Base-by-base conservation (phyloP, 2,888 invertebrate species). In the Petrophora chlorosata region DNA sequence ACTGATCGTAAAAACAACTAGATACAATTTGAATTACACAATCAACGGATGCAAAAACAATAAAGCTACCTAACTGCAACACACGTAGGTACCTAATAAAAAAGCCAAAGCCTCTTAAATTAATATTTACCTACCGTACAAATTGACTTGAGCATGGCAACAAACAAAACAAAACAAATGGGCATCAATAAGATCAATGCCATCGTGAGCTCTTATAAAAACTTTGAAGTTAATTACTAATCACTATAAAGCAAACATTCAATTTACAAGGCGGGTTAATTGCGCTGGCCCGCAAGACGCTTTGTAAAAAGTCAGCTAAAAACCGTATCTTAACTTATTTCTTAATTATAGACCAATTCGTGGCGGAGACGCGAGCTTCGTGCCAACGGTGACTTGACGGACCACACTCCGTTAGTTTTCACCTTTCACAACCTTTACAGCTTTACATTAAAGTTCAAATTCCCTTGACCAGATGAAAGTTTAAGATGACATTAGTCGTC, bases 201-300 rank as follows among this genome's bases (percentile, higher is more conserved):
- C 73, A 76, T 80, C 82, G 76, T 77, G 79, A 66, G 63, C 73
- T 70, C 62, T 63, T 73, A 81, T 76, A 83, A 87, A 86, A 87
- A 82, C 76, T 72, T 70, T 69, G 70, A 80, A 81, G 79, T 86
- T 88, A 88, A 89, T 89, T 88, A 85, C 89, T 86, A 87, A 88
- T 89, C 86, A 85, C 86, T 85, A 83, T 85, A 87, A 87, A 88
- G 88, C 88, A 89, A 90, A 90, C 88, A 90, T 90, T 89, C 89
- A 89, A 90, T 90, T 89, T 89, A 87, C 85, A 82, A 86, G 88
- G 83, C 86, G 79, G 87, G 84, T 85, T 90, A 89, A 90, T 90
- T 88, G 89, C 86, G 73, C 69, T 77, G 79, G 77, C 76, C 79
- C 76, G 79, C 77, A 81, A 82, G 78, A 81, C 67, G 80, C 79